phyloP scores from a whole-genome alignment of 2,888 invertebrate genomes.

The Nomada lathburiana region DNA sequence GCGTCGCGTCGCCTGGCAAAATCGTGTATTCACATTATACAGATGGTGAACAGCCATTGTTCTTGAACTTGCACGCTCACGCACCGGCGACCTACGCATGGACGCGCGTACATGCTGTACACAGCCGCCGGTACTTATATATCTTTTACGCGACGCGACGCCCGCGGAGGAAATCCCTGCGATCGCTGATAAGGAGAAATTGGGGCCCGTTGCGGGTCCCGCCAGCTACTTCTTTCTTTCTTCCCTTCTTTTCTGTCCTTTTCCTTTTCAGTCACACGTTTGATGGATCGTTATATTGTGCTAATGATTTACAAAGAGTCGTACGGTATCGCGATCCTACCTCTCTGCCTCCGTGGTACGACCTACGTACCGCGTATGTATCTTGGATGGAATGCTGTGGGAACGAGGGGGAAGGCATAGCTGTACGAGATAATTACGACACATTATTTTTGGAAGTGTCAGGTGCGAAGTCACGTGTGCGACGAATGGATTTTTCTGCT shows the following conservation, averaged over 20 bases:
- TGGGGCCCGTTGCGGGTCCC: conserved; percentile 21
- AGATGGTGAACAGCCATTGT: conserved; percentile 81
- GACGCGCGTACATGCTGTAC: conserved; percentile 17
- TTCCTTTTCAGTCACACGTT: neutral
- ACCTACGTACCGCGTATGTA: no score
- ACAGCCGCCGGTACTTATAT: neutral
- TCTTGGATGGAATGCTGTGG: no score
- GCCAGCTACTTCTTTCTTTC: conserved; percentile 18
- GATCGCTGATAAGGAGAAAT: conserved; percentile 48
- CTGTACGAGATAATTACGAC: no score
- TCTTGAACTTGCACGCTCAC: conserved; percentile 81
- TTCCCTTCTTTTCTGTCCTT: conserved; percentile 23
- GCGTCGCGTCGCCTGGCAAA: conserved; percentile 70
- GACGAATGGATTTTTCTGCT: no score
- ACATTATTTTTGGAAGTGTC: no score
- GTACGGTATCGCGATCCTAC: neutral
- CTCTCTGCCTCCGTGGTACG: no score
- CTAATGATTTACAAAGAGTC: conserved; percentile 16
- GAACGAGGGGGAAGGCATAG: no score
- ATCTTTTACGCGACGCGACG: conserved; percentile 28
- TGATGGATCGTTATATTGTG: conserved; percentile 46
- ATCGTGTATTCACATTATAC: conserved; percentile 78
- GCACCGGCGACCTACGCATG: conserved; percentile 68
- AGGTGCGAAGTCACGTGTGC: no score
- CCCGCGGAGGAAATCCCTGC: conserved; percentile 26